phyloP scores from a whole-genome alignment of 2,888 invertebrate genomes.

The Zonitis immaculata region DNA sequence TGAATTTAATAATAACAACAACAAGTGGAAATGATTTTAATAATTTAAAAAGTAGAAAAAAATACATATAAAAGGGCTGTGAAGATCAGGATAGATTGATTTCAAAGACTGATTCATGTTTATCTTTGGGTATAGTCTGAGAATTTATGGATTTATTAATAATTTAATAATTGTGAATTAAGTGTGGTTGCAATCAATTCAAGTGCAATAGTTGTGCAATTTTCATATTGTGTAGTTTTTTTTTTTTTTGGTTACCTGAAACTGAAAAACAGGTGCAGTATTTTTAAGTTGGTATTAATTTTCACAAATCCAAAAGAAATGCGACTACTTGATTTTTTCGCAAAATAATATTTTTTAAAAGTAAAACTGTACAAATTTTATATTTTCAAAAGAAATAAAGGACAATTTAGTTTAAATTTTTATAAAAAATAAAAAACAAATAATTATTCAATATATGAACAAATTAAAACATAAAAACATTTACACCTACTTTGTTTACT shows the following conservation, averaged over 20 bases:
- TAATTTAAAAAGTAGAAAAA: not conserved
- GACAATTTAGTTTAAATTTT: not conserved
- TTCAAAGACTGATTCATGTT: constrained; percentile 35
- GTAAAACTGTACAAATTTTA: constrained; percentile 18
- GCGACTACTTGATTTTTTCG: too few species aligned
- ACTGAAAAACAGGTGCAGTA: not conserved
- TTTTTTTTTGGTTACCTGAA: not conserved
- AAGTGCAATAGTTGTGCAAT: constrained; percentile 8
- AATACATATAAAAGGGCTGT: constrained; percentile 30
- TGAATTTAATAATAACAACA: constrained; percentile 25
- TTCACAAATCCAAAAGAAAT: not conserved
- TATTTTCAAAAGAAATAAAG: constrained; percentile 7
- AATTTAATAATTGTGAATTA: too few species aligned
- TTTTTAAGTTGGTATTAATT: not conserved
- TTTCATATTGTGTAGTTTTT: too few species aligned
- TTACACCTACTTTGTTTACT: constrained; percentile 41
- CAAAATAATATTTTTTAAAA: not conserved
- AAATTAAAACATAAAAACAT: constrained; percentile 41
- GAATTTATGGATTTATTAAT: too few species aligned
- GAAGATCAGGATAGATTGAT: constrained; percentile 37
- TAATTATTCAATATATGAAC: constrained; percentile 43
- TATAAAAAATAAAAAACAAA: too few species aligned
- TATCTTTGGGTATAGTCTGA: not conserved
- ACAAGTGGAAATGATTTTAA: constrained; percentile 14
- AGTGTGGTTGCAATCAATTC: not conserved